Evolutionary conservation across 2,888 invertebrate genomes (phyloP).

Genomic region (Mythimna pallens): DNA sequence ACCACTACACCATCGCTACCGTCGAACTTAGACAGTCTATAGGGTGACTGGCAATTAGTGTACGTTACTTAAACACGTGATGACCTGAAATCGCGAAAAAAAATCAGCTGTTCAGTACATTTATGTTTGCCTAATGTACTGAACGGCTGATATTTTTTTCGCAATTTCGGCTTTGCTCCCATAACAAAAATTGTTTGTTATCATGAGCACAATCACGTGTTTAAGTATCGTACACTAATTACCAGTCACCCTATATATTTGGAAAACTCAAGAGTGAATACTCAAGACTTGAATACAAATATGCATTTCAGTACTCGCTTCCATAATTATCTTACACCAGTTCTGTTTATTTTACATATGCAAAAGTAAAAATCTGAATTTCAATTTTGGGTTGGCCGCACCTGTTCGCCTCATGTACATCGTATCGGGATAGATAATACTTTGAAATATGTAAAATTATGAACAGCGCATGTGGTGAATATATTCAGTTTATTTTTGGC

Average conservation of each 20-base stretch:
- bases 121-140: too few relatives aligned
- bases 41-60: too few relatives aligned
- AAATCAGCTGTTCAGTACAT: too few relatives aligned
- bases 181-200: too few relatives aligned
- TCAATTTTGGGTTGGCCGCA: conserved; percentile 61
- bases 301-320: conserved; percentile 11
- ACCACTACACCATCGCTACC: too few relatives aligned
- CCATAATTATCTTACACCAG: conserved; percentile 51
- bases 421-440: conserved; percentile 50
- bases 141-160: too few relatives aligned
- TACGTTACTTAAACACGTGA: too few relatives aligned
- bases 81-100: too few relatives aligned
- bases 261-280: background rate
- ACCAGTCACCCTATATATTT: too few relatives aligned
- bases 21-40: background rate
- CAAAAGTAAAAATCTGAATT: conserved; percentile 67
- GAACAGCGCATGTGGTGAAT: conserved; percentile 9
- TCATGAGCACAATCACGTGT: too few relatives aligned
- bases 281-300: conserved; percentile 24
- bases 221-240: too few relatives aligned
- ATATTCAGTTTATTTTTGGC: conserved; percentile 19
- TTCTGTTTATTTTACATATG: conserved; percentile 64
- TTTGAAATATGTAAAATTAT: conserved; percentile 52
- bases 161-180: too few relatives aligned
- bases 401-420: conserved; percentile 52